Evolutionary conservation across 2,113 vertebrate species (phyloP).

Genomic region (Cynopterus brachyotis): DNA sequence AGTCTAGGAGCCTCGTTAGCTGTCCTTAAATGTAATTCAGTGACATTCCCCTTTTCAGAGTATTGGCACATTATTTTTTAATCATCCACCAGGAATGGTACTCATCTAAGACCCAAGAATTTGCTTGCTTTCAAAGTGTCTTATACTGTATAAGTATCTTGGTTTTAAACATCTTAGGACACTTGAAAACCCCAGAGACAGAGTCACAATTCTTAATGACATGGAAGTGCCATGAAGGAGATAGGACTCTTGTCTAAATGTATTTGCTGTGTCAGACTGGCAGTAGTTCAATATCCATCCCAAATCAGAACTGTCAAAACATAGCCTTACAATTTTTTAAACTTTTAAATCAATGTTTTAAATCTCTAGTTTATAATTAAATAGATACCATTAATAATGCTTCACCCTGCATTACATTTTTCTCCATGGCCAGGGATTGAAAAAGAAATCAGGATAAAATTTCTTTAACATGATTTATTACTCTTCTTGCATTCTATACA

Average conservation of each 20-base stretch:
- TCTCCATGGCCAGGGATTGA: not conserved
- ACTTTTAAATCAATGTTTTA: not conserved
- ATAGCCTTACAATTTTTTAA: not conserved
- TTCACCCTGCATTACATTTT: not conserved
- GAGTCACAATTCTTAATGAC: not conserved
- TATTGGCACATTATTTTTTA: not conserved
- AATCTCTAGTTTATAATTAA: not conserved
- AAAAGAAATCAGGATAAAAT: not conserved
- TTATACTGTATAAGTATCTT: not conserved
- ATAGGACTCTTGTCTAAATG: not conserved
- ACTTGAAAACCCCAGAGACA: not conserved
- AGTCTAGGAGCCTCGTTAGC: no score
- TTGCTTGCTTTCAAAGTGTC: not conserved
- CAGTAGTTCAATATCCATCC: not conserved
- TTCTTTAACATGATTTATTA: not conserved
- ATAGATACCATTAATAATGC: not conserved
- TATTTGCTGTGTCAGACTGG: not conserved
- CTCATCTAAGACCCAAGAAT: not conserved
- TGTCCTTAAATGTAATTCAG: no score
- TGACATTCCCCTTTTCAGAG: no score
- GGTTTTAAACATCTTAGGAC: not conserved
- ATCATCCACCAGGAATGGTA: not conserved
- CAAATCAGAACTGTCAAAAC: not conserved
- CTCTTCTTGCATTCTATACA: not conserved
- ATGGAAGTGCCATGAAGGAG: not conserved